Evolutionary conservation across 2,113 vertebrate genomes (phyloP).

Genomic region (Callorhinus ursinus): DNA sequence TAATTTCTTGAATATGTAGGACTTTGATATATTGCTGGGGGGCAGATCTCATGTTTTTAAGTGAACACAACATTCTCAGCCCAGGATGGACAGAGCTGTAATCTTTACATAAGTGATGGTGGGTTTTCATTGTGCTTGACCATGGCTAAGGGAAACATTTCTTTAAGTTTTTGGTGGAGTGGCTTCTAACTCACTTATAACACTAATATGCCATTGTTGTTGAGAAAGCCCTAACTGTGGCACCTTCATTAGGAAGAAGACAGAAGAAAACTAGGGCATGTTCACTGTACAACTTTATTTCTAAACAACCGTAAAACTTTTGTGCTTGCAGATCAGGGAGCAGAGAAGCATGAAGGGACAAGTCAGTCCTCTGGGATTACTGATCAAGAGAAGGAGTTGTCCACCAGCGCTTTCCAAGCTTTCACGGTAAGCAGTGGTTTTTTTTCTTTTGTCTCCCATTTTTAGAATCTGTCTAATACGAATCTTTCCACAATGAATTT

Average conservation of each 20-base stretch:
- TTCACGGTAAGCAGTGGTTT: conserved; percentile 89
- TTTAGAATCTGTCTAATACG: not conserved
- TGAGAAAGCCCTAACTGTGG: not conserved
- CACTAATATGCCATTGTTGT: not conserved
- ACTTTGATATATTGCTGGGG: not conserved
- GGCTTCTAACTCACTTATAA: not conserved
- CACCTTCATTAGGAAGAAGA: not conserved
- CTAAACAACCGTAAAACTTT: conserved; percentile 40
- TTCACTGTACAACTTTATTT: not conserved
- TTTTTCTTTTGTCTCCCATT: not conserved
- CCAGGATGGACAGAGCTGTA: not conserved
- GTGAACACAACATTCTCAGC: not conserved
- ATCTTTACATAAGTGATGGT: not conserved
- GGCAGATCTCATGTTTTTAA: not conserved
- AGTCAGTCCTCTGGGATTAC: conserved; percentile 90
- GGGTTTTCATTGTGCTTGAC: not conserved
- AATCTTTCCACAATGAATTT: not conserved
- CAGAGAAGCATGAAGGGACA: conserved; percentile 92
- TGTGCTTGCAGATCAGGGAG: conserved; percentile 88
- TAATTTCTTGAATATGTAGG: not conserved
- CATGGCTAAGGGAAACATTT: not conserved
- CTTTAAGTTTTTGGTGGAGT: not conserved
- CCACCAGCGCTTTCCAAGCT: conserved; percentile 90
- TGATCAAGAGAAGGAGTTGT: conserved; percentile 95
- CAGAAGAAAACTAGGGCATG: not conserved